These are phyloP conservation scores for Platycnemis pennipes DNA, from an alignment of 2,888 invertebrate species.

Conservation along the genomic window DNA sequence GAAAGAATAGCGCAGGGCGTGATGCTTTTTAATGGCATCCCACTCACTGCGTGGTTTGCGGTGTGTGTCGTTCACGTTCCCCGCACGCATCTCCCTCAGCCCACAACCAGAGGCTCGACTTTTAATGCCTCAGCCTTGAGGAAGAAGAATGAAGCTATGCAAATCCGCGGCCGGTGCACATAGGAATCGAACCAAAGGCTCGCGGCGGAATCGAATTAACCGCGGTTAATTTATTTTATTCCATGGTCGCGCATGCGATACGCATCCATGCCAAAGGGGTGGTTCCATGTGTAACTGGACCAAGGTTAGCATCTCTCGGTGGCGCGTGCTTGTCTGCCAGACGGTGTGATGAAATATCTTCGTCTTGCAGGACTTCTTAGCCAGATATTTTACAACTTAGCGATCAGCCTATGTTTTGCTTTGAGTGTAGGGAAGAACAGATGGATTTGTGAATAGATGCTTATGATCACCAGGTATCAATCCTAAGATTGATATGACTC, in stretches of 20 bases:
- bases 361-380: not conserved
- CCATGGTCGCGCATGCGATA: not conserved
- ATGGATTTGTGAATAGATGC: no score
- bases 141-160: not conserved
- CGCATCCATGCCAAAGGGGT: not conserved
- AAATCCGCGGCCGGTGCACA: not conserved
- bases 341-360: constrained; percentile 1
- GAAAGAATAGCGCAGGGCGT: not conserved
- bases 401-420: not conserved
- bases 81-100: not conserved
- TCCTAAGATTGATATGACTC: no score
- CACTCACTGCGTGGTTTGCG: not conserved
- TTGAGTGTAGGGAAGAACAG: no score
- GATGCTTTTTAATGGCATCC: constrained; percentile 9
- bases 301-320: not conserved
- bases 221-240: not conserved
- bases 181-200: not conserved
- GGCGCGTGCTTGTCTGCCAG: not conserved
- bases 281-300: not conserved
- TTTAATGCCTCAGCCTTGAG: not conserved
- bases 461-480: no score
- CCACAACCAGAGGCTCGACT: not conserved
- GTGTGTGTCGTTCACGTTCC: not conserved
- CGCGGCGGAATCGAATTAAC: not conserved
- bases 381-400: no score